Percentiles rank a stretch among this genome's conserved stretches.
phyloP scores from a whole-genome alignment of 1,140 invertebrate genomes.

The Neodiprion lecontei region DNA sequence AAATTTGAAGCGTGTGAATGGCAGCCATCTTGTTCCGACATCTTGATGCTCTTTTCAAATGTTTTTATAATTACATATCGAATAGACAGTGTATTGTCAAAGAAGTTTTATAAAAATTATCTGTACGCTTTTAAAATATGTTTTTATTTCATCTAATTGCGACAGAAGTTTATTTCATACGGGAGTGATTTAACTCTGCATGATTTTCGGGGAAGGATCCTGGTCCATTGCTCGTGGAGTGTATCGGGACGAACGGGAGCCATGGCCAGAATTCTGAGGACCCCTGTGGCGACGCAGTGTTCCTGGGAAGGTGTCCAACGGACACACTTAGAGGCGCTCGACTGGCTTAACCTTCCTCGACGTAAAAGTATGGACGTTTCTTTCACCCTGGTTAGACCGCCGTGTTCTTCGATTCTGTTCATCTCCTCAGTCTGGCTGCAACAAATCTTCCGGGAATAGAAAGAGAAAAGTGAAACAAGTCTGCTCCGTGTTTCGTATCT shows the following conservation, averaged over 20 bases:
- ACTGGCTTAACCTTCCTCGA: neutral
- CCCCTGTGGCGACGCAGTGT: neutral
- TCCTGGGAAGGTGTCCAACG: neutral
- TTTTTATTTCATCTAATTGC: too few species aligned
- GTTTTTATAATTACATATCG: too few species aligned
- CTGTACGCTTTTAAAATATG: too few species aligned
- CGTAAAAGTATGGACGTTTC: neutral
- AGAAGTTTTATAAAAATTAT: too few species aligned
- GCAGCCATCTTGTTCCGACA: too few species aligned
- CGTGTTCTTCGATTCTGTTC: neutral
- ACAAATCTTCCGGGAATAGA: conserved; percentile 1
- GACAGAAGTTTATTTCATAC: too few species aligned
- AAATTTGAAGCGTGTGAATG: too few species aligned
- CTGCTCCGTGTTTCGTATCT: neutral
- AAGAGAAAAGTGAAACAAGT: neutral
- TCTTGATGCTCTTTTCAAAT: too few species aligned
- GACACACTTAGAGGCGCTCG: conserved; percentile 4
- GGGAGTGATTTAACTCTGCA: neutral
- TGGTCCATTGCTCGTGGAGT: neutral
- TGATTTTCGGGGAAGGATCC: neutral
- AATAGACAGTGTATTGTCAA: too few species aligned
- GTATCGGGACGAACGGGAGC: neutral
- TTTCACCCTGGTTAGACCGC: too few species aligned
- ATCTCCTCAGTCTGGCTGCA: neutral
- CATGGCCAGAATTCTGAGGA: neutral